Conservation (phyloP, 2,797 vertebrate genomes). For the Channa striata region DNA sequence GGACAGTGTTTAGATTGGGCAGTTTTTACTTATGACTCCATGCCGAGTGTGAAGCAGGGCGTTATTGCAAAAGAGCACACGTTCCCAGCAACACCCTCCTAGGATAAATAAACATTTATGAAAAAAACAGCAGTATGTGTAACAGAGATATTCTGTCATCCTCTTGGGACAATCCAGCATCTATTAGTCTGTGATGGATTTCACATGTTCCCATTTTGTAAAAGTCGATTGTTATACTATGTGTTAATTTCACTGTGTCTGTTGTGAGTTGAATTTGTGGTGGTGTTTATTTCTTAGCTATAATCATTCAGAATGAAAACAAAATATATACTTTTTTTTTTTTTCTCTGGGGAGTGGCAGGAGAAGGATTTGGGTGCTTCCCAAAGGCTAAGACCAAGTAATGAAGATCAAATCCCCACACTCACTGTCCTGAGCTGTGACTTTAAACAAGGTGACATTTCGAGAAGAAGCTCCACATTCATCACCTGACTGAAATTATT, state of each 20-base stretch:
- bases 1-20: slow-evolving; percentile 33
- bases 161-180: slow-evolving; percentile 40
- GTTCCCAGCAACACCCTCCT: slow-evolving; percentile 40
- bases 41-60: slow-evolving; percentile 41
- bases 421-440: slow-evolving; percentile 40
- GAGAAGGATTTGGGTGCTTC: slow-evolving; percentile 11
- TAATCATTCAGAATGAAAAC: slow-evolving; percentile 40
- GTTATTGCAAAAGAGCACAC: slow-evolving; percentile 50
- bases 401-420: slow-evolving; percentile 46
- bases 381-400: slow-evolving; percentile 21
- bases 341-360: neutral
- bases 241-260: slow-evolving; percentile 18
- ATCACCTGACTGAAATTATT: slow-evolving; percentile 72
- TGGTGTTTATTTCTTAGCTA: neutral
- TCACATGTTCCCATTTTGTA: slow-evolving; percentile 40
- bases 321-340: slow-evolving; percentile 20
- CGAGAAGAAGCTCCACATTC: slow-evolving; percentile 74
- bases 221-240: slow-evolving; percentile 40
- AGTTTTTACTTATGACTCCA: slow-evolving; percentile 34
- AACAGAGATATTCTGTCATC: slow-evolving; percentile 34
- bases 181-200: slow-evolving; percentile 50
- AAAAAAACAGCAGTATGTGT: slow-evolving; percentile 14
- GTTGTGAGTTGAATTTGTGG: slow-evolving; percentile 10
- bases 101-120: slow-evolving; percentile 54
- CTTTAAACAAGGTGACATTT: slow-evolving; percentile 72